These are phyloP conservation scores for Synergus umbraculus DNA, from an alignment of 2,888 invertebrate genomes.

Conservation along the genomic window DNA sequence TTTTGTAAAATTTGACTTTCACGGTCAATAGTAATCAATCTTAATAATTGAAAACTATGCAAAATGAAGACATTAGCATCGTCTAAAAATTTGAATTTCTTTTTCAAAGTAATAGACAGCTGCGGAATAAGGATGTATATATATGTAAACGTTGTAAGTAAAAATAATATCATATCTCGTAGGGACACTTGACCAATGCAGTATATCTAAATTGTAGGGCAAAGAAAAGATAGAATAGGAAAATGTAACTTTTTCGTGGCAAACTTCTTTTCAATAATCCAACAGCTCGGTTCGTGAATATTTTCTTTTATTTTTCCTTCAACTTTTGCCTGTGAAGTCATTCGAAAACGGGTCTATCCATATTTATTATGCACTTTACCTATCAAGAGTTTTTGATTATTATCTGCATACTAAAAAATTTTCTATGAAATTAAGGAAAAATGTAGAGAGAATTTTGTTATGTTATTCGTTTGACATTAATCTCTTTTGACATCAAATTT, in stretches of 20 bases:
- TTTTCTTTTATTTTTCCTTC: constrained; percentile 43
- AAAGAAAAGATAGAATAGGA: not conserved
- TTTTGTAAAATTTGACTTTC: not conserved
- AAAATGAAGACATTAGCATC: not conserved
- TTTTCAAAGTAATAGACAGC: not conserved
- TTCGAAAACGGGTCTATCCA: constrained; percentile 69
- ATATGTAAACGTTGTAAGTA: constrained; percentile 42
- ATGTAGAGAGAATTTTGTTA: not conserved
- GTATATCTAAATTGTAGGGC: constrained; percentile 40
- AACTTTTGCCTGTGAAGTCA: constrained; percentile 54
- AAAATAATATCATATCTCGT: constrained; percentile 45
- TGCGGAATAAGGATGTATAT: not conserved
- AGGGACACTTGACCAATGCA: constrained; percentile 59
- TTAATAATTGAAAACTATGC: not conserved
- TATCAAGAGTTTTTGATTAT: constrained; percentile 1
- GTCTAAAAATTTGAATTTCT: not conserved
- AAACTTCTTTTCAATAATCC: constrained; percentile 11
- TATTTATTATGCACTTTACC: constrained; percentile 40
- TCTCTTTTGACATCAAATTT: too few relatives aligned
- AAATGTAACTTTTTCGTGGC: constrained; percentile 9
- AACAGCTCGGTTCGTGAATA: not conserved
- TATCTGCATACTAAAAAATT: not conserved
- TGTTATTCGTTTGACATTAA: not conserved
- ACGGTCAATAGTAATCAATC: not conserved
- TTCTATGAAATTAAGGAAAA: not conserved